These are phyloP conservation scores for Pammene aurita DNA, from an alignment of 2,888 invertebrate genomes.

Conservation along the genomic window DNA sequence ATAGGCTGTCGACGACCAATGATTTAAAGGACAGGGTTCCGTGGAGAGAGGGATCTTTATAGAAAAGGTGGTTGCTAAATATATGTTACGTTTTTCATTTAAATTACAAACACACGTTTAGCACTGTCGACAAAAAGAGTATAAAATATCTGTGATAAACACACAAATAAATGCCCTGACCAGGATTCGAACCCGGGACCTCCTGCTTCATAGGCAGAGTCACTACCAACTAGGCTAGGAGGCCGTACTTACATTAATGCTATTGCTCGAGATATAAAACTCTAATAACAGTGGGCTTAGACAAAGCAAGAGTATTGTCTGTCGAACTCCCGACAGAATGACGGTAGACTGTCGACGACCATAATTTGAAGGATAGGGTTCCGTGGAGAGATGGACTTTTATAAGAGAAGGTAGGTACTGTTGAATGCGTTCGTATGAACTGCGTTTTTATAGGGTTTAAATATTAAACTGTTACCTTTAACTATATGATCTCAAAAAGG, in stretches of 20 bases:
- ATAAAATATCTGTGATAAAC: too few species aligned
- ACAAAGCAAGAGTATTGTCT: conserved; percentile 39
- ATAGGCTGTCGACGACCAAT: conserved; percentile 37
- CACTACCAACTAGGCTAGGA: too few species aligned
- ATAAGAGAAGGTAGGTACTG: background rate
- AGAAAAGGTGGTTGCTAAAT: too few species aligned
- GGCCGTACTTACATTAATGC: background rate
- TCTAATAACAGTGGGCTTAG: conserved; percentile 20
- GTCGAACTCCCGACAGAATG: conserved; percentile 38
- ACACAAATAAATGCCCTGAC: too few species aligned
- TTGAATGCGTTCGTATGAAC: too few species aligned
- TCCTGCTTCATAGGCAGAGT: too few species aligned
- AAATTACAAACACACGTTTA: background rate
- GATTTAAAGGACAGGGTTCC: conserved; percentile 34
- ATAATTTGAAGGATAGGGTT: conserved; percentile 30
- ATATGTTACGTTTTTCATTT: too few species aligned
- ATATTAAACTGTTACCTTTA: too few species aligned
- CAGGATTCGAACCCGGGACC: too few species aligned
- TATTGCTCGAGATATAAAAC: conserved; percentile 16
- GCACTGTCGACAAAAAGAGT: background rate
- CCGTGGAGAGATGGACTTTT: conserved; percentile 1
- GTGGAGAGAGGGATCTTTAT: background rate
- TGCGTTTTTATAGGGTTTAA: too few species aligned
- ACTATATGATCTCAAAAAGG: too few species aligned
- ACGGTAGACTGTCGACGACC: conserved; percentile 39